Percentiles rank a stretch among this genome's conserved stretches.
These are phyloP conservation scores for Cacoxenus indagator DNA, from an alignment of 2,888 invertebrate genomes.

Conservation along the genomic window DNA sequence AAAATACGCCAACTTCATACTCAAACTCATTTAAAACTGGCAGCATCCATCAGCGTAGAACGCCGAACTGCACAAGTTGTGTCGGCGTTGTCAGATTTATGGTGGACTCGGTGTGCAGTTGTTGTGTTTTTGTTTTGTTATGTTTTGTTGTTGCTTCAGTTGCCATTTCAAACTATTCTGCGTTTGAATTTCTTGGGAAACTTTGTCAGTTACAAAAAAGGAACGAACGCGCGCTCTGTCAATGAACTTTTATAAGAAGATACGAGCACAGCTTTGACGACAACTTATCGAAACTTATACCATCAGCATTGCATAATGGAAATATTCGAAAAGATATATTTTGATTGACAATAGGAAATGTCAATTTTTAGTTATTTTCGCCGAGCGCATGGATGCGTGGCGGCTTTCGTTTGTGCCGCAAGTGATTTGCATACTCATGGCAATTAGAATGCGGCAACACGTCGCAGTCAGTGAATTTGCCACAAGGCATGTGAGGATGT, in stretches of 20 bases:
- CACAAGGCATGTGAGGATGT: neutral
- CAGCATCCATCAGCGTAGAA: constrained; percentile 29
- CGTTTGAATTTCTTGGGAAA: constrained; percentile 14
- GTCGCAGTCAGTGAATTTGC: neutral
- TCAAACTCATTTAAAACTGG: constrained; percentile 26
- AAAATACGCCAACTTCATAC: neutral
- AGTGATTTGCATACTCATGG: constrained; percentile 9
- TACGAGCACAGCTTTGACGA: no score
- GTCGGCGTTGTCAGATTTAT: constrained; percentile 47
- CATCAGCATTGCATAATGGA: neutral
- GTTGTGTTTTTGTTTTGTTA: neutral
- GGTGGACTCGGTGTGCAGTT: constrained; percentile 33
- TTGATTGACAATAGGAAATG: constrained; percentile 65
- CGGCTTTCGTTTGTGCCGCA: constrained; percentile 12
- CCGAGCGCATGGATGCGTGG: neutral
- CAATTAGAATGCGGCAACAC: constrained; percentile 19
- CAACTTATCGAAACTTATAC: no score
- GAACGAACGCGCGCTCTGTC: neutral
- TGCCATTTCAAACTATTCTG: constrained; percentile 13
- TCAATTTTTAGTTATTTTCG: constrained; percentile 36
- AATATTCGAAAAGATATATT: neutral
- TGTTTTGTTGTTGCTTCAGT: neutral
- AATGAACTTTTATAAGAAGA: no score
- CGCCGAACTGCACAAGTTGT: neutral
- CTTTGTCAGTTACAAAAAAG: constrained; percentile 1